Evolutionary conservation across 64 coral and sea anemone genomes (phyloP).

Genomic region (Porites australiensis): DNA sequence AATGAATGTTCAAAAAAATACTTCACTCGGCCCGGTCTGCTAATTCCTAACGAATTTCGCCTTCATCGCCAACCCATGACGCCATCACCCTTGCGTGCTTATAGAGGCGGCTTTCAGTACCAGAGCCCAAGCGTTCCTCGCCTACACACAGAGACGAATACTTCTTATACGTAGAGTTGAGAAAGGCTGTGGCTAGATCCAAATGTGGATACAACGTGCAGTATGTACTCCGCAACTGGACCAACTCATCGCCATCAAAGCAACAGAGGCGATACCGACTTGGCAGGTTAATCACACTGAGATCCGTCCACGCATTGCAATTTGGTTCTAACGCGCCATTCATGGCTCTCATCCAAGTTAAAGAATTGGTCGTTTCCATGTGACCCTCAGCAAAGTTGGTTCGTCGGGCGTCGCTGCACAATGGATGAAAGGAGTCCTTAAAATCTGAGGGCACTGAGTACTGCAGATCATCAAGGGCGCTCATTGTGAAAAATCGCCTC

Average conservation of each 20-base stretch:
- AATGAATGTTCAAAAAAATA: slow-evolving; percentile 51
- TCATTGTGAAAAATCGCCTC: slow-evolving; percentile 37
- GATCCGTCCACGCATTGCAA: slow-evolving; percentile 57
- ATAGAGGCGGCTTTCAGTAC: slow-evolving; percentile 1
- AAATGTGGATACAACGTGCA: slow-evolving; percentile 39
- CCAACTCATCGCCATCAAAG: neutral
- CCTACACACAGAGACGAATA: neutral
- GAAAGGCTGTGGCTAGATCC: neutral
- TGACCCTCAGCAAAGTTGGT: too few species aligned
- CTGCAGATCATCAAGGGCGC: neutral
- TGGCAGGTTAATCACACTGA: slow-evolving; percentile 31
- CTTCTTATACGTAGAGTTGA: slow-evolving; percentile 11
- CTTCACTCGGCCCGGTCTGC: slow-evolving; percentile 37
- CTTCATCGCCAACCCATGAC: slow-evolving; percentile 52
- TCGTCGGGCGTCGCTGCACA: too few species aligned
- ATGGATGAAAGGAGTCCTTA: too few species aligned
- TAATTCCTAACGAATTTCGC: neutral
- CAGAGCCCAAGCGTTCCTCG: slow-evolving; percentile 37
- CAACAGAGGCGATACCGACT: slow-evolving; percentile 13
- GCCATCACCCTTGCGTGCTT: slow-evolving; percentile 46
- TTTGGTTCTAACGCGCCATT: neutral
- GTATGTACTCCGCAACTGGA: neutral
- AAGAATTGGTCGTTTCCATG: neutral
- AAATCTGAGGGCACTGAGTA: too few species aligned
- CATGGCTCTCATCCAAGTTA: neutral